A percentile compares a stretch with the other conserved stretches of the same genome.
Evolutionary conservation across 1,140 invertebrate genomes (phyloP).

Genomic region (Diabrotica virgifera): DNA sequence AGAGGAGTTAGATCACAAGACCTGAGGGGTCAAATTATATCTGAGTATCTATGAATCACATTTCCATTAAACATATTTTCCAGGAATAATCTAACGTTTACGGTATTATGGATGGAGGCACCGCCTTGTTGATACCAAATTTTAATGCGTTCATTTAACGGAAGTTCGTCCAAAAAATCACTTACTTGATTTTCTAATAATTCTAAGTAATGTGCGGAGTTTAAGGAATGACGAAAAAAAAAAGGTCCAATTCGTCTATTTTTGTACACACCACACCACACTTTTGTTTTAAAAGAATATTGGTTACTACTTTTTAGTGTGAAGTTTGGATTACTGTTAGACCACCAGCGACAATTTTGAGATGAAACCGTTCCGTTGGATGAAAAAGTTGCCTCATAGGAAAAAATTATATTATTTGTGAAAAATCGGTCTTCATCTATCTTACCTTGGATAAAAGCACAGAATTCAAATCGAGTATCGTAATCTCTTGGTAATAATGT

Average conservation of each 20-base stretch:
- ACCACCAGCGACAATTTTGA: background rate
- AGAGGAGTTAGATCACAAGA: background rate
- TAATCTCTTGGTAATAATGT: background rate
- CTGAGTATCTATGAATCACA: background rate
- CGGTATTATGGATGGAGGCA: background rate
- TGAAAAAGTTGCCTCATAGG: background rate
- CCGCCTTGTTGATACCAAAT: background rate
- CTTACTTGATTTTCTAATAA: slow-evolving; percentile 2
- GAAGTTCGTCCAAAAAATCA: background rate
- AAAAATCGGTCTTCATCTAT: background rate
- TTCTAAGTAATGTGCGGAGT: background rate
- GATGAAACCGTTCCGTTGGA: background rate
- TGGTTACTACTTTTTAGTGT: background rate
- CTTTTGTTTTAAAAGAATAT: background rate
- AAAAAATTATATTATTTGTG: background rate
- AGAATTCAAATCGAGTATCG: background rate
- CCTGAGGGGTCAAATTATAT: background rate
- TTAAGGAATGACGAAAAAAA: background rate
- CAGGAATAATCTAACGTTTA: background rate
- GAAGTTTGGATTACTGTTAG: background rate
- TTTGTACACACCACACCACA: background rate
- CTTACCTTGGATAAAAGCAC: background rate
- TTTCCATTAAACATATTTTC: background rate
- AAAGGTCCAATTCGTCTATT: background rate
- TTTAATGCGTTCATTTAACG: background rate